Percentiles rank a stretch among this genome's conserved stretches.
phyloP scores from a whole-genome alignment of 2,113 vertebrate genomes.

The Carassius gibelio region DNA sequence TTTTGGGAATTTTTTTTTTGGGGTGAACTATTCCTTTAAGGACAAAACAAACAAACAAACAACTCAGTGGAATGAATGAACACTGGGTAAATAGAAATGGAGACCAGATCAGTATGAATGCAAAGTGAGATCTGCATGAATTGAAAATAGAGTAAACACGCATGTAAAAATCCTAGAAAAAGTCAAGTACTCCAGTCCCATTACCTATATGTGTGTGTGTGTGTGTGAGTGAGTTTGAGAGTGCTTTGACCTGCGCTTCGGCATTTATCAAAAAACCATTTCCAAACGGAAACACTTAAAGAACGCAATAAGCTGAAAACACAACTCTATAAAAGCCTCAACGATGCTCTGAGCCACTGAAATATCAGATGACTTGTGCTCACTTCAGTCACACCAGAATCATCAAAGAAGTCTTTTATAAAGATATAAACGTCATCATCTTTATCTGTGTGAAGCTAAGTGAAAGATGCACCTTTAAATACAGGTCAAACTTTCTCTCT shows the following conservation, averaged over 20 bases:
- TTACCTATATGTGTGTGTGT: constrained; percentile 5
- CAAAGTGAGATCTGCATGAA: background rate
- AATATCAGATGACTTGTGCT: constrained; percentile 31
- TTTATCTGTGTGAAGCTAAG: background rate
- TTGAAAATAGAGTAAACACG: background rate
- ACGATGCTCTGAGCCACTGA: background rate
- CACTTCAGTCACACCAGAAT: constrained; percentile 14
- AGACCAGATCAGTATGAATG: background rate
- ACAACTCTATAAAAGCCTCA: constrained; percentile 26
- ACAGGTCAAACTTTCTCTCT: background rate
- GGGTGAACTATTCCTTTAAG: too few species aligned
- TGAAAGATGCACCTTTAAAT: background rate
- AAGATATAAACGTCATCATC: background rate
- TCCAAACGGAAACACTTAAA: constrained; percentile 41
- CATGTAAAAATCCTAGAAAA: background rate
- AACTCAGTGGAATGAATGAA: too few species aligned
- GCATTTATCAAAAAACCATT: constrained; percentile 52
- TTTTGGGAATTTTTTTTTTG: too few species aligned
- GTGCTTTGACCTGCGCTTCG: constrained; percentile 31
- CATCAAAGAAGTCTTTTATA: constrained; percentile 3
- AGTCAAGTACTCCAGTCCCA: background rate
- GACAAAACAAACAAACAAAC: background rate
- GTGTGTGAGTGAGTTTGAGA: background rate
- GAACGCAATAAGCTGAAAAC: constrained; percentile 38
- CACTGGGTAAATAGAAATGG: background rate